Evolutionary conservation across 2,888 invertebrate genomes (phyloP).

Genomic region (Netelia fuscicornis): DNA sequence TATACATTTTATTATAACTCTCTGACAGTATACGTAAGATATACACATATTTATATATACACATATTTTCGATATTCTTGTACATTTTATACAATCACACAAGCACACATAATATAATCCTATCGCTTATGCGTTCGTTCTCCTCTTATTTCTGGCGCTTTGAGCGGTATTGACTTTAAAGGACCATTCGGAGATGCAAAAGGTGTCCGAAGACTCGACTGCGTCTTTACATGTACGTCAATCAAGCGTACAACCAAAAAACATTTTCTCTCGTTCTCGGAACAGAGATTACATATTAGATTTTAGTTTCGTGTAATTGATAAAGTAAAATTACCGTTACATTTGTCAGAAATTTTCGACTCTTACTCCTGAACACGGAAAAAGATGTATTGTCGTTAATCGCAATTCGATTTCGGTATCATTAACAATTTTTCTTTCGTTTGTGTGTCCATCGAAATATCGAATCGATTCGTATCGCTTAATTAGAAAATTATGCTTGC

Average conservation of each 20-base stretch:
- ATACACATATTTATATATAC: slow-evolving; percentile 38
- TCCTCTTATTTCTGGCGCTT: slow-evolving; percentile 23
- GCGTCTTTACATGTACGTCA: not conserved
- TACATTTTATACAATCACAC: slow-evolving; percentile 62
- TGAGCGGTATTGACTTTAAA: slow-evolving; percentile 17
- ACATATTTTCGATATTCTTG: slow-evolving; percentile 56
- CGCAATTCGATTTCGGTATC: not conserved
- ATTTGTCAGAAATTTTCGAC: not conserved
- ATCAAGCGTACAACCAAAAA: not conserved
- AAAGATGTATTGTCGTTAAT: slow-evolving; percentile 48
- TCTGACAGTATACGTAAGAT: slow-evolving; percentile 52
- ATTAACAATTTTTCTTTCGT: slow-evolving; percentile 11
- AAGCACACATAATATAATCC: slow-evolving; percentile 29
- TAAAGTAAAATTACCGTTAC: not conserved
- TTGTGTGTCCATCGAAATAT: not conserved
- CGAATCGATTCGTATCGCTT: not conserved
- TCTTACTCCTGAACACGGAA: slow-evolving; percentile 8
- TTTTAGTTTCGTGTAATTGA: slow-evolving; percentile 8
- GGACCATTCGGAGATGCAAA: not conserved
- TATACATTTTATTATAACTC: slow-evolving; percentile 71
- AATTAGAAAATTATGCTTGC: not conserved
- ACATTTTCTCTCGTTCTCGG: not conserved
- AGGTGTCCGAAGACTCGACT: not conserved
- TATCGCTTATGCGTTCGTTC: slow-evolving; percentile 46
- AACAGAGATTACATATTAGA: not conserved